Conservation (phyloP, 2,888 invertebrate species). For the Dorcus hopei region DNA sequence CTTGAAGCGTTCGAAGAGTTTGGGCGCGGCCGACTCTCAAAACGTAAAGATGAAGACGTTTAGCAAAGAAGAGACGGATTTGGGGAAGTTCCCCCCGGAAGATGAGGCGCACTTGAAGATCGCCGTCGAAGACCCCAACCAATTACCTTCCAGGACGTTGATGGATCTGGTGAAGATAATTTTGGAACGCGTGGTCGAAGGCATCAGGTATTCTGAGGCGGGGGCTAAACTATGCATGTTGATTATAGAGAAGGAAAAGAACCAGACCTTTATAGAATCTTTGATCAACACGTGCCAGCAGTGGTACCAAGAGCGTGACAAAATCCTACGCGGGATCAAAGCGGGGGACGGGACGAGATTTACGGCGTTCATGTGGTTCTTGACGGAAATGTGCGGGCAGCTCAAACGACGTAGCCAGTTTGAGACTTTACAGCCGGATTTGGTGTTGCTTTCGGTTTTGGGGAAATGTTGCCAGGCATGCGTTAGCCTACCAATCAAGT, state of each 20-base stretch:
- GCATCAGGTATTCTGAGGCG: conserved; percentile 72
- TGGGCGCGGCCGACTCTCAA: conserved; percentile 73
- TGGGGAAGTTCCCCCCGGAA: conserved; percentile 71
- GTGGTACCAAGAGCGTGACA: conserved; percentile 76
- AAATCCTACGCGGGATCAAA: conserved; percentile 55
- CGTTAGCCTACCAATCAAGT: conserved; percentile 77
- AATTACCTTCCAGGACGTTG: conserved; percentile 67
- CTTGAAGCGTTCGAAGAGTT: conserved; percentile 79
- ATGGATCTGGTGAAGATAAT: conserved; percentile 85
- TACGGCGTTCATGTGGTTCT: conserved; percentile 84
- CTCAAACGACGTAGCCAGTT: conserved; percentile 64
- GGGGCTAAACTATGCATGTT: conserved; percentile 83
- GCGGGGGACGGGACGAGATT: conserved; percentile 65
- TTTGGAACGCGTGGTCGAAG: conserved; percentile 77
- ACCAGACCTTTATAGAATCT: conserved; percentile 86
- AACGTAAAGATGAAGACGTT: conserved; percentile 65
- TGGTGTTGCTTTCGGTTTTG: conserved; percentile 77
- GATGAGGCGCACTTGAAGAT: conserved; percentile 71
- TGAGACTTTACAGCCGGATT: conserved; percentile 63
- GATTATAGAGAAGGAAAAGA: conserved; percentile 83
- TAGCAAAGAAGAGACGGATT: conserved; percentile 67
- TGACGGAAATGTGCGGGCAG: conserved; percentile 89
- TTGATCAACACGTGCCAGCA: conserved; percentile 86
- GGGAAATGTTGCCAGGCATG: conserved; percentile 89
- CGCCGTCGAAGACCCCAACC: conserved; percentile 80